phyloP scores from a whole-genome alignment of 2,888 invertebrate genomes.

The Epinotia brunnichana region DNA sequence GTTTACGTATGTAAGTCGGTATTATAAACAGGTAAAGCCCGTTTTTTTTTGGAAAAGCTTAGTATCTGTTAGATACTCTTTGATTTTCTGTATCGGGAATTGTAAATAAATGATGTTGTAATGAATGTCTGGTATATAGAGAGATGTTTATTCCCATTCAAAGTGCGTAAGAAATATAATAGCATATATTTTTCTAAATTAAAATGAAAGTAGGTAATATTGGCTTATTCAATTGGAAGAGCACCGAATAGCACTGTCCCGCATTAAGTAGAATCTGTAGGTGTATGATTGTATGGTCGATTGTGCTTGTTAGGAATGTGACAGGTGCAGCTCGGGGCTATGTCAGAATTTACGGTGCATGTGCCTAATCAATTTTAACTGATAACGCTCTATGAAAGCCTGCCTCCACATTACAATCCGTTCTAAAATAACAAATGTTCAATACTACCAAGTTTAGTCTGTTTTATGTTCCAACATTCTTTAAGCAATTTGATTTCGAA shows the following conservation, averaged over 20 bases:
- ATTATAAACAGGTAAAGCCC: too few relatives aligned
- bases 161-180: too few relatives aligned
- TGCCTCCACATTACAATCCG: neutral
- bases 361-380: neutral
- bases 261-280: conserved; percentile 3
- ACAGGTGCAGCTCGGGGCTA: neutral
- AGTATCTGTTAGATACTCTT: too few relatives aligned
- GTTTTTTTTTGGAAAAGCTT: too few relatives aligned
- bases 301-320: neutral
- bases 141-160: too few relatives aligned
- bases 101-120: too few relatives aligned
- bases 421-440: conserved; percentile 10
- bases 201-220: neutral
- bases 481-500: conserved; percentile 44
- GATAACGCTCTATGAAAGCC: neutral
- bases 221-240: neutral
- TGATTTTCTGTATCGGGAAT: too few relatives aligned
- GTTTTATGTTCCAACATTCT: conserved; percentile 40
- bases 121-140: too few relatives aligned
- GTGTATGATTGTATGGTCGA: neutral
- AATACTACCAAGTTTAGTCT: conserved; percentile 28
- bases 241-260: neutral
- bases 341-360: neutral
- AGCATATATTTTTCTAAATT: too few relatives aligned
- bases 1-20: too few relatives aligned